phyloP scores from a whole-genome alignment of 2,888 invertebrate species.

The Calameuta pallipes region DNA sequence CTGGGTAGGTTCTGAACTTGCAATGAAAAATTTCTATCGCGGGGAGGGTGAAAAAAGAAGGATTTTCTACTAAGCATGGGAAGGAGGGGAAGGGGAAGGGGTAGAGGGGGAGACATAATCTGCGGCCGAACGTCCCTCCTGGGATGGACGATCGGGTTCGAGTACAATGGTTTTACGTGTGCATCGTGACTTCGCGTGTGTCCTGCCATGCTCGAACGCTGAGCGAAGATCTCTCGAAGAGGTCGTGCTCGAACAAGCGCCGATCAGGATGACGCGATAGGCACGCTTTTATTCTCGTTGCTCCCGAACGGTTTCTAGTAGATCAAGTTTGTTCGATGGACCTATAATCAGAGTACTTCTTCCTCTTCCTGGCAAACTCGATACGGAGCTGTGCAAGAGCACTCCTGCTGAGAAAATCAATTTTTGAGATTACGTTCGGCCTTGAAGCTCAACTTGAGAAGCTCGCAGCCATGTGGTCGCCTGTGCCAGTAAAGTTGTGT shows the following conservation, averaged over 20 bases:
- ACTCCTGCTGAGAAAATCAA: background rate
- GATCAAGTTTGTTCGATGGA: background rate
- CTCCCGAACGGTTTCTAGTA: conserved; percentile 7
- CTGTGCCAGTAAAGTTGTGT: too few species aligned
- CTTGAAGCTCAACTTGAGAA: too few species aligned
- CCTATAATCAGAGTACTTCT: conserved; percentile 52
- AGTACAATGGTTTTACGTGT: too few species aligned
- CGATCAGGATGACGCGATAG: conserved; percentile 8
- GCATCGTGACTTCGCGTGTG: background rate
- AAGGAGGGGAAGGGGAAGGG: too few species aligned
- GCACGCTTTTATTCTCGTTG: background rate
- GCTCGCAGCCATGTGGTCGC: too few species aligned
- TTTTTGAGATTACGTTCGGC: background rate
- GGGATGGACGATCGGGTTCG: too few species aligned
- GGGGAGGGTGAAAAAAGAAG: too few species aligned
- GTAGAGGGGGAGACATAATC: too few species aligned
- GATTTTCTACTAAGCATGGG: too few species aligned
- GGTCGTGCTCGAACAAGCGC: conserved; percentile 14
- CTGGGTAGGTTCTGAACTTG: too few species aligned
- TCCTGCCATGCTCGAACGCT: conserved; percentile 17
- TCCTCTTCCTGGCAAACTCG: conserved; percentile 60
- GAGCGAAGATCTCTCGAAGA: conserved; percentile 11
- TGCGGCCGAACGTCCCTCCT: too few species aligned
- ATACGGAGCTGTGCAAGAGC: conserved; percentile 12
- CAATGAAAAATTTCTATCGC: too few species aligned